Evolutionary conservation across 2,888 invertebrate genomes (phyloP).

Genomic region (Himalopsyche tibetana): DNA sequence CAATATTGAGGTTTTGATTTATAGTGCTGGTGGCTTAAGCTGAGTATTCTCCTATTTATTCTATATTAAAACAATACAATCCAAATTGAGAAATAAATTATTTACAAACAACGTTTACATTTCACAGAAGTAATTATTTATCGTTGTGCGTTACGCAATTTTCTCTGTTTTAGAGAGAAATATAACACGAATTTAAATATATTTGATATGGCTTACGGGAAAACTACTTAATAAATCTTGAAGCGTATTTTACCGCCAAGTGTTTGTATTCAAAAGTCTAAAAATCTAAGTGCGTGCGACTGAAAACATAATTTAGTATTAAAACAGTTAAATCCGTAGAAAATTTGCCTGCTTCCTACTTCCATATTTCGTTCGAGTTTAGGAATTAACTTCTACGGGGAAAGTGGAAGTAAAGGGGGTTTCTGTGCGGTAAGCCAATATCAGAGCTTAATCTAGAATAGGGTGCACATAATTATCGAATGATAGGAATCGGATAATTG

Average conservation of each 20-base stretch:
- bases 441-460: slow-evolving; percentile 37
- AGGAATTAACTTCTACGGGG: slow-evolving; percentile 27
- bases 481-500: slow-evolving; percentile 13
- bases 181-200: not conserved
- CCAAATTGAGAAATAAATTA: too few relatives aligned
- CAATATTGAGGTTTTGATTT: too few relatives aligned
- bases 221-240: not conserved
- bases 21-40: too few relatives aligned
- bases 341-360: slow-evolving; percentile 27
- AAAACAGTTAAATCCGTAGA: slow-evolving; percentile 43
- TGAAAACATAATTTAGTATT: slow-evolving; percentile 35
- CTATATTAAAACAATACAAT: too few relatives aligned
- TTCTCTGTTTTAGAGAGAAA: too few relatives aligned
- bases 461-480: not conserved
- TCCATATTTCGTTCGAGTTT: slow-evolving; percentile 8
- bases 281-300: slow-evolving; percentile 24
- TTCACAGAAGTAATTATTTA: too few relatives aligned
- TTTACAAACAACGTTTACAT: too few relatives aligned
- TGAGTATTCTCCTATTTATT: too few relatives aligned
- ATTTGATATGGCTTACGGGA: not conserved
- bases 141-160: too few relatives aligned
- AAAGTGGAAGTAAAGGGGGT: not conserved
- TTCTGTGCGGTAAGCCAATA: slow-evolving; percentile 22
- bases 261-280: slow-evolving; percentile 5
- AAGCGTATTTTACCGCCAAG: not conserved